Evolutionary conservation across 1,140 invertebrate genomes (phyloP).

Genomic region (Popillia japonica): DNA sequence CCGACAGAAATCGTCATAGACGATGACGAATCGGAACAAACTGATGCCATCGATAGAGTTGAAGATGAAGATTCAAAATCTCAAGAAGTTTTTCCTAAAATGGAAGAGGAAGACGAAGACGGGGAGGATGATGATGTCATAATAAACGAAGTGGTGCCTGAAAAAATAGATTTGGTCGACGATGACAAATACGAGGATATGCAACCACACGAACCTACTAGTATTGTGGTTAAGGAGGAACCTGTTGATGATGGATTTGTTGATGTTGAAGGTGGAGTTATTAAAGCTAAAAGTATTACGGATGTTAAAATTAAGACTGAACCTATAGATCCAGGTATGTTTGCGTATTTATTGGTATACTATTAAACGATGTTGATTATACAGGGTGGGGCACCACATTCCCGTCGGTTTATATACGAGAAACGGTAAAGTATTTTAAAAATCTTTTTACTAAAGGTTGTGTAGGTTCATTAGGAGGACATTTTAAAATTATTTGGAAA

Average conservation of each 20-base stretch:
- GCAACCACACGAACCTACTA: constrained; percentile 39
- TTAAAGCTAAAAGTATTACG: constrained; percentile 55
- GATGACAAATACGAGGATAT: constrained; percentile 62
- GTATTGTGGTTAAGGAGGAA: constrained; percentile 43
- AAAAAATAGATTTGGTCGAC: constrained; percentile 62
- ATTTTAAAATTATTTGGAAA: too few species aligned
- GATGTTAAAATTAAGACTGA: constrained; percentile 68
- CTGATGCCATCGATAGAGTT: constrained; percentile 58
- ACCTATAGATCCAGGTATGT: constrained; percentile 67
- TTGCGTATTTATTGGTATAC: not conserved
- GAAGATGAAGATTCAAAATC: constrained; percentile 59
- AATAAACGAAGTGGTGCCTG: constrained; percentile 64
- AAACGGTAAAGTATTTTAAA: too few species aligned
- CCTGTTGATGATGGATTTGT: constrained; percentile 59
- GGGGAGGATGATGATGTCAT: constrained; percentile 67
- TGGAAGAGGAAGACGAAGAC: constrained; percentile 52
- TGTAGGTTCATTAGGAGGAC: too few species aligned
- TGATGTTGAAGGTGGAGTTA: constrained; percentile 55
- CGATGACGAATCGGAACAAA: constrained; percentile 51
- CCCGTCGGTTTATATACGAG: too few species aligned
- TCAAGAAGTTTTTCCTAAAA: constrained; percentile 45
- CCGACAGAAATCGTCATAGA: constrained; percentile 42
- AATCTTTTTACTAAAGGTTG: too few species aligned
- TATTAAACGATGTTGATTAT: not conserved
- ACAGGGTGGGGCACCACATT: too few species aligned